Evolutionary conservation across 2,113 vertebrate genomes (phyloP), one percentile per base, ranked within the genome.

Genomic region (Amazona vittata): DNA sequence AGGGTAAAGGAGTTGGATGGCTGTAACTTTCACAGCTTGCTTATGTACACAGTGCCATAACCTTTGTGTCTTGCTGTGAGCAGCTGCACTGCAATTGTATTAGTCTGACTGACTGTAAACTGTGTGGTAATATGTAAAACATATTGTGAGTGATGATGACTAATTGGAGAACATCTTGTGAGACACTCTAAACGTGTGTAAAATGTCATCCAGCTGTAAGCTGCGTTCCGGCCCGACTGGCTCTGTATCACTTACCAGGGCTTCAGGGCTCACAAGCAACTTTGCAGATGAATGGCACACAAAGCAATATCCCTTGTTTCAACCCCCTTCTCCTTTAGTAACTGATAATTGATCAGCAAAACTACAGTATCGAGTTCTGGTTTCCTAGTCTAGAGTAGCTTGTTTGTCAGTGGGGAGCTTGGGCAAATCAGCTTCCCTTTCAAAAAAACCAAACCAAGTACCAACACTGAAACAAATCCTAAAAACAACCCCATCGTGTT

Each of bases 21-120:
- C 95, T 96, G 94, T 95, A 95, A 96, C 97, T 96, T 97, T 97
- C 97, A 97, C 97, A 98, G 97, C 98, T 97, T 96, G 97, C 96
- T 97, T 96, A 91, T 96, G 96, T 97, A 98, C 96, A 96, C 92
- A 94, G 95, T 76, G 96, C 94, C 94, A 50, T 96, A 96, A 97
- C 98, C 97, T 97, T 95, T 96, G 95, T 92, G 90, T 97, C 97
- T 94, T 95, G 90, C 98, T 97, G 97, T 41, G 97, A 97, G 95
- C 97, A 98, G 97, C 97, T 98, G 98, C 65, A 46, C 94, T 86
- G 88, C 96, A 94, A 94, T 97, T 97, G 95, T 96, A 94, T 93
- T 95, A 94, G 93, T 62, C 90, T 97, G 97, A 70, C 94, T 46
- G 93, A 95, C 96, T 97, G 95, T 96, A 97, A 97, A 97, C 97